Conservation (phyloP, 1,140 invertebrate species). For the Helicoverpa zea region DNA sequence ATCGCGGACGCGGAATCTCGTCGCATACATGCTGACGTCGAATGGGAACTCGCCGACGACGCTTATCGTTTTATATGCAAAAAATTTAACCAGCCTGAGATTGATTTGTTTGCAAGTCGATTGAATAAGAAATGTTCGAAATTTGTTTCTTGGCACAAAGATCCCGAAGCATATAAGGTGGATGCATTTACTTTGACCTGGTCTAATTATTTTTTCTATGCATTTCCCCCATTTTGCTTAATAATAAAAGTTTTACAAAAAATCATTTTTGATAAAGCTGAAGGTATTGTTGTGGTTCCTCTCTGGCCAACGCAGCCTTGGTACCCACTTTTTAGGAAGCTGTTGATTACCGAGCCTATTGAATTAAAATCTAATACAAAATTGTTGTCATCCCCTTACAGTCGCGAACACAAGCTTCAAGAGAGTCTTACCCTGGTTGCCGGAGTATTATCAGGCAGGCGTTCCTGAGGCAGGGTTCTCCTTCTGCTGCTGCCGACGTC, state of each 20-base stretch:
- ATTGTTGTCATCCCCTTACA: slow-evolving; percentile 39
- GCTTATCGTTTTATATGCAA: slow-evolving; percentile 40
- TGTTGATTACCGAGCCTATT: slow-evolving; percentile 14
- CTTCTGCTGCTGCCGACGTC: slow-evolving; percentile 52
- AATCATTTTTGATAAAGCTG: slow-evolving; percentile 53
- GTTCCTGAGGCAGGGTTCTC: slow-evolving; percentile 45
- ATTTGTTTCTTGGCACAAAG: slow-evolving; percentile 56
- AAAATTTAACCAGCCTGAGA: slow-evolving; percentile 35
- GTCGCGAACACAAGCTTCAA: slow-evolving; percentile 21
- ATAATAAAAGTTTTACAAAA: slow-evolving; percentile 52
- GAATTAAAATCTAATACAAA: neutral
- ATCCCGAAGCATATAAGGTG: slow-evolving; percentile 50
- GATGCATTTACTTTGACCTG: slow-evolving; percentile 36
- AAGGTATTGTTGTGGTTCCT: slow-evolving; percentile 31
- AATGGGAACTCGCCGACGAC: slow-evolving; percentile 51
- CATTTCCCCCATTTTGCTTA: slow-evolving; percentile 61
- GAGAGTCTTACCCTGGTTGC: slow-evolving; percentile 31
- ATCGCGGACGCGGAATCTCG: slow-evolving; percentile 55
- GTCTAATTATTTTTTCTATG: slow-evolving; percentile 35
- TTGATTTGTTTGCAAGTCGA: slow-evolving; percentile 56
- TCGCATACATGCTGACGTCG: slow-evolving; percentile 47
- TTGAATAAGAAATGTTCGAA: slow-evolving; percentile 52
- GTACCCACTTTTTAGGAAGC: slow-evolving; percentile 36
- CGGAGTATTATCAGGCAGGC: slow-evolving; percentile 58
- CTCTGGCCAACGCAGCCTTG: slow-evolving; percentile 50